A percentile compares a stretch with the other conserved stretches of the same genome.
These are phyloP conservation scores for Caerostris darwini DNA, from an alignment of 1,140 invertebrate species.

Conservation along the genomic window DNA sequence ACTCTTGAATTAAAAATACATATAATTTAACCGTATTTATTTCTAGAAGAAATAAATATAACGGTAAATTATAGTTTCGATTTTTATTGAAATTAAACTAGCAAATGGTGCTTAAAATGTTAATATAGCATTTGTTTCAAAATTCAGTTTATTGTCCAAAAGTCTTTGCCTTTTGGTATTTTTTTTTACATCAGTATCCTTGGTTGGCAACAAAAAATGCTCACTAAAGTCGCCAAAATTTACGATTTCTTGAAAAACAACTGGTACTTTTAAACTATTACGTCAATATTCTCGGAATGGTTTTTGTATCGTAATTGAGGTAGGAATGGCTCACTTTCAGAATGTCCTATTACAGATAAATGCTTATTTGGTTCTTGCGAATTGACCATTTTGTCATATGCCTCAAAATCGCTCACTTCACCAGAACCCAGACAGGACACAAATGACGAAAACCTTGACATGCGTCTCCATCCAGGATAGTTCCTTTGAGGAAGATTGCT, in stretches of 20 bases:
- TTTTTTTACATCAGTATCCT: too few relatives aligned
- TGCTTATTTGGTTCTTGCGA: not conserved
- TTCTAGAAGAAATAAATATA: too few relatives aligned
- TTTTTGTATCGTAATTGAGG: conserved; percentile 45
- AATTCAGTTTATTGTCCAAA: not conserved
- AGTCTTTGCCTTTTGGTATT: not conserved
- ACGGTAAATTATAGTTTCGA: too few relatives aligned
- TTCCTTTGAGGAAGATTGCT: not conserved
- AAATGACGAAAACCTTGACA: conserved; percentile 59
- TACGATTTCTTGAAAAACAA: not conserved
- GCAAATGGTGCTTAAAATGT: not conserved
- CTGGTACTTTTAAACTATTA: not conserved
- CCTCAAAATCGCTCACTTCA: conserved; percentile 42
- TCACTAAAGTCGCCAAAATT: not conserved
- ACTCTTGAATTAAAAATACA: too few relatives aligned
- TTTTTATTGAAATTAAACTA: not conserved
- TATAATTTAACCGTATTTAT: too few relatives aligned
- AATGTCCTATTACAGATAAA: conserved; percentile 57
- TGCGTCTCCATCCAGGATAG: conserved; percentile 18
- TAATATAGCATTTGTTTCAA: not conserved
- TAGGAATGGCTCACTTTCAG: conserved; percentile 70
- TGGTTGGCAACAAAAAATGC: too few relatives aligned
- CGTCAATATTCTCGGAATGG: conserved; percentile 1
- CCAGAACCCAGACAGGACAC: conserved; percentile 68
- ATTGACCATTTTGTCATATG: not conserved